phyloP scores from a whole-genome alignment of 2,797 vertebrate species.

The Menidia menidia region DNA sequence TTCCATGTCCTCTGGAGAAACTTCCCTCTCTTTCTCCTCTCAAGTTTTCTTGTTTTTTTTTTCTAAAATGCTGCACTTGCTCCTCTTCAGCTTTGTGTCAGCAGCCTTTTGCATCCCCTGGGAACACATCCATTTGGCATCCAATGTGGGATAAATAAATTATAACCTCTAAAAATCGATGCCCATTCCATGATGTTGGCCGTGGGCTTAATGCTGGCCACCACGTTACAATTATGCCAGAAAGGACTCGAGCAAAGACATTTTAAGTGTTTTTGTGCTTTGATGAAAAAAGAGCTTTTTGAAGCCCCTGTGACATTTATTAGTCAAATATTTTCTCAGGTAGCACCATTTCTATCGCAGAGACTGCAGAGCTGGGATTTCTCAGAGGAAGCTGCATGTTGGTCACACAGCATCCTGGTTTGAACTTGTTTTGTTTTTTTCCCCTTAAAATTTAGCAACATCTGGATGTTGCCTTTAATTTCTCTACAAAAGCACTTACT shows the following conservation, averaged over 20 bases:
- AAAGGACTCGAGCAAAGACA: constrained; percentile 10
- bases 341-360: constrained; percentile 35
- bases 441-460: constrained; percentile 3
- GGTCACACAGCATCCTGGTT: constrained; percentile 34
- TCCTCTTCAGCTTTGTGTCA: constrained; percentile 58
- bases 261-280: constrained; percentile 7
- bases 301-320: constrained; percentile 31
- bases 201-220: constrained; percentile 52
- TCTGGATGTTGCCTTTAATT: constrained; percentile 42
- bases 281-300: constrained; percentile 23
- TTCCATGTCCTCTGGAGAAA: constrained; percentile 42
- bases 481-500: constrained; percentile 49
- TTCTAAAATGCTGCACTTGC: constrained; percentile 38
- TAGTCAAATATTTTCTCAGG: constrained; percentile 41
- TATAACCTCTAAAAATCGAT: constrained; percentile 69
- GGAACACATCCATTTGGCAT: constrained; percentile 71
- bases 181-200: constrained; percentile 53
- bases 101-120: constrained; percentile 31
- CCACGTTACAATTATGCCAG: constrained; percentile 36
- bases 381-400: constrained; percentile 29
- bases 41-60: background rate
- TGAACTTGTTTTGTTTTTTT: constrained; percentile 14
- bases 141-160: constrained; percentile 66
- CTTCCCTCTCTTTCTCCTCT: constrained; percentile 19
- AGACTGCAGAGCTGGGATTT: constrained; percentile 42